Evolutionary conservation across 1,140 invertebrate genomes (phyloP), one percentile per base, ranked within the genome.

Genomic region (Delia radicum): DNA sequence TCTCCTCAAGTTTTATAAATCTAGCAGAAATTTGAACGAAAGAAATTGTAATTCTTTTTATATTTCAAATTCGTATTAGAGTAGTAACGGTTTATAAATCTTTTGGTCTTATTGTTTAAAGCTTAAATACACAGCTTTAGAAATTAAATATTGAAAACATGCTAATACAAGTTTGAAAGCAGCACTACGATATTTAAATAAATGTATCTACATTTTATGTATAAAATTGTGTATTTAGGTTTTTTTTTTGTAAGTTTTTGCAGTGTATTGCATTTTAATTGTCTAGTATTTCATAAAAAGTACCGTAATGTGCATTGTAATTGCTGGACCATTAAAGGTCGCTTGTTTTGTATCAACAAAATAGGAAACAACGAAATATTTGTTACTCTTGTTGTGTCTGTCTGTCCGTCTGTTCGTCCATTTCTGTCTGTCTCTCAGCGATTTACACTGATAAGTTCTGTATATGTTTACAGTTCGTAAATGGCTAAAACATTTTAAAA

Each of bases 271-370:
- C 48, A 55, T 55, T 55, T 55, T 55, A 55, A 55, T 55, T 55
- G 48, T 55, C 48, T 55, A 55, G 48, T 55, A 55, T 55, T 55
- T 55, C 48, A 55, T 55, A 55, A 55, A 55, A 55, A 21, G 48
- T 55, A 55, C 48, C 48, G 48, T 55, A 55, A 55, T 55, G 48
- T 55, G 48, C 48, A 55, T 24, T 55, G 48, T n/a, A 55, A 55
- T 55, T 55, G 48, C 48, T 55, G 48, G 48, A 55, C 48, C 48
- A 55, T 55, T 55, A 55, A 55, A 55, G 48, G 48, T 55, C 48
- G 48, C 48, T 55, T 55, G 48, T 55, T 55, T 55, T 55, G n/a
- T 55, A 55, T 55, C n/a, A 55, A 21, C 48, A n/a, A 55, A 55
- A 55, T 55, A 55, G 48, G 48, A 55, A 55, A 55, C 48, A 55